Conservation (phyloP, 2,797 vertebrate genomes). For the Microtus agrestis region DNA sequence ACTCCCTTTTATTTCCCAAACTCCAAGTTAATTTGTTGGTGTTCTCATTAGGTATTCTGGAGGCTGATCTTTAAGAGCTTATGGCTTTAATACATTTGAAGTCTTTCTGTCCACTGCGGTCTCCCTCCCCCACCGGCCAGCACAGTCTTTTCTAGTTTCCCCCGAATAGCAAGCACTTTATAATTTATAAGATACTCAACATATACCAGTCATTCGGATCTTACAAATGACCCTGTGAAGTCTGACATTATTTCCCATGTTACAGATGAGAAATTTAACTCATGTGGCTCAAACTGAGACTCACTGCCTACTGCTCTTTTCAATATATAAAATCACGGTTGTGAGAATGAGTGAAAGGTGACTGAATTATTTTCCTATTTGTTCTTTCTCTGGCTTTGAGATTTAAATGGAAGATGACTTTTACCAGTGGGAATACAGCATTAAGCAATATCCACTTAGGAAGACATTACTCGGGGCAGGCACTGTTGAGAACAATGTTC, state of each 20-base stretch:
- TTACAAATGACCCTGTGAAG: slow-evolving; percentile 35
- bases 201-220: slow-evolving; percentile 22
- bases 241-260: not conserved
- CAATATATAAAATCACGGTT: slow-evolving; percentile 38
- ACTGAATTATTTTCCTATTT: not conserved
- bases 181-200: slow-evolving; percentile 46
- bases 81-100: slow-evolving; percentile 42
- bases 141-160: not conserved
- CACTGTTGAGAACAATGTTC: slow-evolving; percentile 68
- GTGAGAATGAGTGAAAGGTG: slow-evolving; percentile 50
- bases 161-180: slow-evolving; percentile 41
- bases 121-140: not conserved
- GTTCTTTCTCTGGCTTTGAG: slow-evolving; percentile 26
- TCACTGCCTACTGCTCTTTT: slow-evolving; percentile 51
- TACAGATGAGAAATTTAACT: slow-evolving; percentile 55
- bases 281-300: slow-evolving; percentile 14
- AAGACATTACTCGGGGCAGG: slow-evolving; percentile 73
- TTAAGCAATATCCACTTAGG: slow-evolving; percentile 74
- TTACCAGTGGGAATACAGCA: slow-evolving; percentile 69
- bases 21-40: slow-evolving; percentile 30
- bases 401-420: slow-evolving; percentile 66
- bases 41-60: slow-evolving; percentile 33
- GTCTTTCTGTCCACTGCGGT: not conserved
- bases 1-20: slow-evolving; percentile 29
- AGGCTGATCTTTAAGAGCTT: slow-evolving; percentile 15